A percentile compares a stretch with the other conserved stretches of the same genome.
These are phyloP conservation scores for Sepiola atlantica DNA, from an alignment of 2,888 invertebrate genomes.

Conservation along the genomic window DNA sequence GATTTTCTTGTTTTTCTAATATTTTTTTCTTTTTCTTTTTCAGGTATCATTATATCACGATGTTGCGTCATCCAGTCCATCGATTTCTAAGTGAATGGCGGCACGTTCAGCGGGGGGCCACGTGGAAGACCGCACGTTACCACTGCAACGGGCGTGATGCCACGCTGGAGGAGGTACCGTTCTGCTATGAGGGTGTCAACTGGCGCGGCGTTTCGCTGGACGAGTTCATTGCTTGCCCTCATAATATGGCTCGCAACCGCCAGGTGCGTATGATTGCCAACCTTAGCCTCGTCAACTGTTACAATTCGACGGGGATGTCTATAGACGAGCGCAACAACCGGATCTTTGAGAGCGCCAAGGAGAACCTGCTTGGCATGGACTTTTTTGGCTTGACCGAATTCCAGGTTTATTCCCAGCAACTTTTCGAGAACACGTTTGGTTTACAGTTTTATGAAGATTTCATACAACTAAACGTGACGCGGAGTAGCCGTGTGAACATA, in stretches of 20 bases:
- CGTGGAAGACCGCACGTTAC: conserved; percentile 88
- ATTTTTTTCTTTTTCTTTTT: conserved; percentile 53
- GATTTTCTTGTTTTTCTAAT: background rate
- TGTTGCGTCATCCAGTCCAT: conserved; percentile 93
- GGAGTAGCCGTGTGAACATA: conserved; percentile 86
- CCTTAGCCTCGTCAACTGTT: conserved; percentile 94
- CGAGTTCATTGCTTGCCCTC: conserved; percentile 91
- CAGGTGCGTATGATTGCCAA: conserved; percentile 99
- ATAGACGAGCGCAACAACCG: conserved; percentile 75
- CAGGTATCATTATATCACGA: conserved; percentile 96
- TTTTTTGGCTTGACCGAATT: conserved; percentile 97
- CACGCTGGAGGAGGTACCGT: conserved; percentile 86
- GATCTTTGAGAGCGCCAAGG: conserved; percentile 94
- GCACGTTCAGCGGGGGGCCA: conserved; percentile 96
- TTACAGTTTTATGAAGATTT: conserved; percentile 77
- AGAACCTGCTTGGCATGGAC: conserved; percentile 92
- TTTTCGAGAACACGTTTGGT: conserved; percentile 72
- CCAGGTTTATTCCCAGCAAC: conserved; percentile 81
- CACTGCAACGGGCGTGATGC: conserved; percentile 83
- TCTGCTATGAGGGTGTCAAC: conserved; percentile 80
- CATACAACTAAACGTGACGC: conserved; percentile 92
- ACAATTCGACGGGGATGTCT: conserved; percentile 79
- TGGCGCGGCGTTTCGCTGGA: conserved; percentile 85
- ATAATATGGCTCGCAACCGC: conserved; percentile 95
- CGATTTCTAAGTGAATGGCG: conserved; percentile 96